These are phyloP conservation scores for Embiotoca jacksoni DNA, from an alignment of 2,113 vertebrate genomes.

Conservation along the genomic window DNA sequence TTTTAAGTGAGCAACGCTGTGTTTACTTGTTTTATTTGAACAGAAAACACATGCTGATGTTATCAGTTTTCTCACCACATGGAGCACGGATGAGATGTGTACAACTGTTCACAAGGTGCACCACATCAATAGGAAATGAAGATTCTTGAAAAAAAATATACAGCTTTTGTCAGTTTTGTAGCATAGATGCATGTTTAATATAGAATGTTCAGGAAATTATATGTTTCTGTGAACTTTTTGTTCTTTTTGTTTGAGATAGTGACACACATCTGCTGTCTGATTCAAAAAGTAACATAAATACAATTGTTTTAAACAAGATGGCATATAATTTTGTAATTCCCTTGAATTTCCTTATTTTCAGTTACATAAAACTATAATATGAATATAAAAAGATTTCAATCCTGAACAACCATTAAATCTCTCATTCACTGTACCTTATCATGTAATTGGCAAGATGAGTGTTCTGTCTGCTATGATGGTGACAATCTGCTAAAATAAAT, in stretches of 20 bases:
- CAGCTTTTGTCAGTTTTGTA: neutral
- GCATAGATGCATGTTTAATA: neutral
- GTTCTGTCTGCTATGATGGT: too few relatives aligned
- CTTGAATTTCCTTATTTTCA: too few relatives aligned
- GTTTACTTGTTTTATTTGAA: constrained; percentile 29
- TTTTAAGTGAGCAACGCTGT: neutral
- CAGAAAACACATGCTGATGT: constrained; percentile 34
- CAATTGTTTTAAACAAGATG: too few relatives aligned
- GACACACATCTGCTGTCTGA: neutral
- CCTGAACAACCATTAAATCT: too few relatives aligned
- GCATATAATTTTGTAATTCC: too few relatives aligned
- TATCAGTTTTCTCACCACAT: constrained; percentile 43
- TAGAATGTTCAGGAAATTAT: neutral
- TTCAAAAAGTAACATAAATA: too few relatives aligned
- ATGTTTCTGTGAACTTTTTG: neutral
- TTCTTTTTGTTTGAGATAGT: neutral
- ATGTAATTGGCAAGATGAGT: too few relatives aligned
- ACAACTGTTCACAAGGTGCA: constrained; percentile 25
- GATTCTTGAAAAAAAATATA: constrained; percentile 9
- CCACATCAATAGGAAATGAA: constrained; percentile 46
- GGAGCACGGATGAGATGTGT: neutral
- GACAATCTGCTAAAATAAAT: too few relatives aligned
- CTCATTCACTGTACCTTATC: too few relatives aligned
- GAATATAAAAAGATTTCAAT: too few relatives aligned
- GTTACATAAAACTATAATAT: too few relatives aligned